Evolutionary conservation across 2,888 invertebrate genomes (phyloP).

Genomic region (Cacoxenus indagator): DNA sequence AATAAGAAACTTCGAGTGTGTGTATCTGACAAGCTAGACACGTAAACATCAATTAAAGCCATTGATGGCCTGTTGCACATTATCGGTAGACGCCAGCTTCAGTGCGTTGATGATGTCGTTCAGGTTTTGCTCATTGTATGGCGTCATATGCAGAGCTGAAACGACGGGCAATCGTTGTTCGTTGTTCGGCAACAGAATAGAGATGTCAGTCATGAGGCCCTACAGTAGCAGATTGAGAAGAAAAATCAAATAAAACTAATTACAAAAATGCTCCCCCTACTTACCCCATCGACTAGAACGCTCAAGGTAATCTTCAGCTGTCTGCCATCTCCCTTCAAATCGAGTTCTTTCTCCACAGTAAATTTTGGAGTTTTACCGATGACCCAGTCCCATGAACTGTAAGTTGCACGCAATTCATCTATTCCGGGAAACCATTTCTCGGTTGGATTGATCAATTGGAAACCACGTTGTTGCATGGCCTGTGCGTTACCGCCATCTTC

Average conservation of each 20-base stretch:
- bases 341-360: constrained; percentile 73
- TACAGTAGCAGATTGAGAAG: constrained; percentile 23
- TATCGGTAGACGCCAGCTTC: constrained; percentile 69
- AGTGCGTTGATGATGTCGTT: constrained; percentile 67
- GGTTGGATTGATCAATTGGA: constrained; percentile 87
- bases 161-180: constrained; percentile 69
- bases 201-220: constrained; percentile 68
- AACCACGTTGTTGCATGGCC: constrained; percentile 84
- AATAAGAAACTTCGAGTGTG: background rate
- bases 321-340: constrained; percentile 71
- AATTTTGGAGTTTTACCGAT: constrained; percentile 90
- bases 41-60: constrained; percentile 55
- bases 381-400: constrained; percentile 89
- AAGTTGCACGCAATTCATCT: constrained; percentile 77
- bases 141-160: constrained; percentile 64
- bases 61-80: constrained; percentile 70
- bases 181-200: constrained; percentile 63
- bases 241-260: background rate
- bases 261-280: background rate
- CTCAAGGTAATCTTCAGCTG: constrained; percentile 75
- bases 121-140: constrained; percentile 68
- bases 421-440: constrained; percentile 91
- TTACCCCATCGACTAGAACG: constrained; percentile 71
- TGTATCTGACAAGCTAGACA: background rate
- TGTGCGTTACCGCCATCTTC: constrained; percentile 81